These are phyloP conservation scores for Vulpes lagopus DNA, from an alignment of 2,113 vertebrate genomes.

Conservation along the genomic window DNA sequence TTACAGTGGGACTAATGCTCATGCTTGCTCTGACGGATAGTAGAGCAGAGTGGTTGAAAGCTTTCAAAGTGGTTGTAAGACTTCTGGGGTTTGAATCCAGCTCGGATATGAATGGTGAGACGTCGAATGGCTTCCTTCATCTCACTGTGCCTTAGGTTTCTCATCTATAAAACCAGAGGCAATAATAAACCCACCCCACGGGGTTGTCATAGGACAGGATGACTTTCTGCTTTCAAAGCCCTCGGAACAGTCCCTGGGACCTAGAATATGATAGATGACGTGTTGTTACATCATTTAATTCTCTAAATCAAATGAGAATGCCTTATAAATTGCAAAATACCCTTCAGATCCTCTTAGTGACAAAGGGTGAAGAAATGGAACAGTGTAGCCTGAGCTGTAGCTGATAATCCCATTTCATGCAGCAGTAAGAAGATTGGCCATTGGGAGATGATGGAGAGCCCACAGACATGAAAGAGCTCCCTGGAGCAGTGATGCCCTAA, in stretches of 20 bases:
- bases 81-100: neutral
- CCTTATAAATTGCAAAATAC: neutral
- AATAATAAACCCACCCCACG: neutral
- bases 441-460: neutral
- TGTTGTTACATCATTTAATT: neutral
- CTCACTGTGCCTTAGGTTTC: neutral
- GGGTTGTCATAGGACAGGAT: neutral
- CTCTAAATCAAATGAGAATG: neutral
- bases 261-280: neutral
- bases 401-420: neutral
- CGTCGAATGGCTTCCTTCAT: neutral
- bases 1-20: neutral
- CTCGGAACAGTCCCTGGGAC: neutral
- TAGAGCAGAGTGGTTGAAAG: neutral
- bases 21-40: neutral
- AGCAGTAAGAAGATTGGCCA: neutral
- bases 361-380: neutral
- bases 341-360: neutral
- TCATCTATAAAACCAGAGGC: conserved; percentile 7
- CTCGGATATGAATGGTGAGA: neutral
- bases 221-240: neutral
- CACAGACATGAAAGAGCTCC: neutral
- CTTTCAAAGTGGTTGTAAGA: neutral
- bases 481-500: neutral
- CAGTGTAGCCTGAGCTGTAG: neutral